Base-by-base conservation (phyloP, 2,888 invertebrate species). In the Cataglyphis altisquamis region DNA sequence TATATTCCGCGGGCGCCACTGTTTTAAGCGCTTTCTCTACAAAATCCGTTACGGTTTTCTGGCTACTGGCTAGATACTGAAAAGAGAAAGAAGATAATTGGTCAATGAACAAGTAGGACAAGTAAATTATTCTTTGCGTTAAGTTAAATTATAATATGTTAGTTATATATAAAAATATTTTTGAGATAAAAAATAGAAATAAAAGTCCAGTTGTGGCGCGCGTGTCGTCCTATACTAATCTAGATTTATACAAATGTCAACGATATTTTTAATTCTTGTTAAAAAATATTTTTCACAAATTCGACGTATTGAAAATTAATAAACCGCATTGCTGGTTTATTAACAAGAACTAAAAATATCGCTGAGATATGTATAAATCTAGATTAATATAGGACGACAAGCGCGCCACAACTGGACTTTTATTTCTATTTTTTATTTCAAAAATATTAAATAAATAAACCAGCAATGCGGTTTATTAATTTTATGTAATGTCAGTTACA, bases 11-110 rank as follows among this genome's bases (percentile, higher is more conserved):
- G 67, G 97, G 96, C 91, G 97, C 96, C 89, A 97, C 96, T 86
- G 96, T 95, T 93, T 96, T 95, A 94, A 97, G 96, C 75, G 97
- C 96, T 90, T 95, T 95, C 93, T 97, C 97, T 85, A 98, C 95
- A 91, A 97, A 96, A 90, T 96, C 96, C 29, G 97, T 97, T 25
- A 96, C 96, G 63, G 93, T 94, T 88, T 94, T 95, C 86, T 95
- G 94, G 91, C 96, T 95, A 87, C 95, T 95, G 29, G 96, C 95
- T 92, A 96, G 91, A 91, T 96, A 96, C 96, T 96, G 95, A 9
- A 94, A 93, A 75, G 67, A 87, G 1, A 70, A 78, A 68, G 5
- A 60, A 52, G 9, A 8, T 48, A 66, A n/a, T 66, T 52, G 12
- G 12, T 67, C 36, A 67, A 39, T 48, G 45, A 73, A 41, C n/a